Evolutionary conservation across 2,113 vertebrate genomes (phyloP), one percentile per base, ranked within the genome.

Genomic region (Lontra canadensis): DNA sequence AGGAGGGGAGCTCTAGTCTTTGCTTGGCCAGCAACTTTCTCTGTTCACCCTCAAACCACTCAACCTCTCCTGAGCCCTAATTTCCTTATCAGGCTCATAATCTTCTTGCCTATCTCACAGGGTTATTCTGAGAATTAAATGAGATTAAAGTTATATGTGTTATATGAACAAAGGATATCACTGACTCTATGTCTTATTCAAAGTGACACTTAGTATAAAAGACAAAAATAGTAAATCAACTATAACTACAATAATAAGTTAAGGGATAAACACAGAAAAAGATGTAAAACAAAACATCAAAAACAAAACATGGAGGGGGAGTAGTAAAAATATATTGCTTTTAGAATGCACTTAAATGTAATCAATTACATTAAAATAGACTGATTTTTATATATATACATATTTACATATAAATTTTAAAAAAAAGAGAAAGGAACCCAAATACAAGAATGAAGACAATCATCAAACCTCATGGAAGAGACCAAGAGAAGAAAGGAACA

Each of bases 51-150:
- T 71, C 93, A 52, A 83, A 73, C 17, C 26, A 21, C 12, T 47
- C 79, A 49, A 1, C 36, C 6, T 36, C 36, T 92, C 39, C 25
- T 69, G 57, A 80, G 25, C 39, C 31, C 39, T 78, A 44, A 65
- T 90, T 86, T 61, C 31, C 34, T 91, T 94, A 49, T 47, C 57
- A 73, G 4, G 20, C 18, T 97, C 44, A 78, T 36, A 7, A 15
- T 47, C 63, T 93, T 61, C 76, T 90, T 82, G 21, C 39, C 31
- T 82, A 29, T 52, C 26, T 63, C 47, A 69, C 12, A 69, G 23
- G 86, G 11, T 83, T 97, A 81, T 85, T 67, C 67, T 95, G n/a
- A 89, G 44, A 91, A 76, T 78, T 90, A 47, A 78, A 86, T 36
- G 52, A 87, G 21, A 91, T 52, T 36, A 95, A 94, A 95, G 44